Evolutionary conservation across 1,140 invertebrate genomes (phyloP), one percentile per base, ranked within the genome.

Genomic region (Nomia melanderi): DNA sequence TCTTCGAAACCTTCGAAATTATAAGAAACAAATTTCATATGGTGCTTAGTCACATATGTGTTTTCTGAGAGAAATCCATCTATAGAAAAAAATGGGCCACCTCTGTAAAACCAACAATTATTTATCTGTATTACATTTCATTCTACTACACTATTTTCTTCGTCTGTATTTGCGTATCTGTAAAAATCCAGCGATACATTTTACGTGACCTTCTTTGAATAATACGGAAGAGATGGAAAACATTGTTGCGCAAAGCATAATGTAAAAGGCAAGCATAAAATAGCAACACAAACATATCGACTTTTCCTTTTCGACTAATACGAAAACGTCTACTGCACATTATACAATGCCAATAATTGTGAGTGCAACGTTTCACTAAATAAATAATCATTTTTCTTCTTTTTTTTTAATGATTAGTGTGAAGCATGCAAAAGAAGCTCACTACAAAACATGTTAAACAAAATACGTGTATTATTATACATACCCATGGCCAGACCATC

Each of bases 401-500:
- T n/a, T n/a, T n/a, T n/a, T n/a, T n/a, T 67, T 53, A 74, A 71
- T 47, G 53, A 66, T 53, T 47, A 66, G 20, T 79, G 66, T 54
- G 72, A 12, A 23, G 20, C 81, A 84, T 83, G 77, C 71, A 69
- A 62, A 81, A 77, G 60, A 81, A 59, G 70, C 73, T 69, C 33
- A 77, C 69, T 63, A 73, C 63, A 83, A 54, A 79, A 50, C 77
- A 79, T 73, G 78, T 86, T 86, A 84, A 83, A 65, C 39, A 71
- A 62, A 69, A 62, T 66, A 65, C 27, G 44, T 67, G 57, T 36
- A 56, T 82, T 82, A 64, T 81, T 88, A 90, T 91, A 91, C 88
- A 91, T 91, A 92, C 89, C 91, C 91, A 92, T 92, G 91, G 91
- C 91, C 91, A 92, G 91, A 91, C 89, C 90, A 91, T 92, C 90